These are phyloP conservation scores for Drosophila jambulina DNA, from an alignment of 1,140 invertebrate species.

Conservation along the genomic window DNA sequence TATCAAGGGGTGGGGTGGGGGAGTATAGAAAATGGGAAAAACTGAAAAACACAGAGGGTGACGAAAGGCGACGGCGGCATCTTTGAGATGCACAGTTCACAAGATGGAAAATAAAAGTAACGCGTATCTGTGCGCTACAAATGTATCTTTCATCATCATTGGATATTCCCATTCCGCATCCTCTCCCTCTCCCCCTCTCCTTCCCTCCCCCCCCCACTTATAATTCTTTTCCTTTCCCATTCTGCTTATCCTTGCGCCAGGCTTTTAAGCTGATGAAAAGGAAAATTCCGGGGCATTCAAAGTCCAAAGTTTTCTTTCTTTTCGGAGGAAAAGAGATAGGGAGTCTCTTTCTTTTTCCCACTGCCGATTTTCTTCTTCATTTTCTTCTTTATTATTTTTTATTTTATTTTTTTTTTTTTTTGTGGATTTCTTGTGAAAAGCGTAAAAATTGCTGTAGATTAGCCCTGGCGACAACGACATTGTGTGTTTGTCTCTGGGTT, in stretches of 20 bases:
- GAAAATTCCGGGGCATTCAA: conserved; percentile 57
- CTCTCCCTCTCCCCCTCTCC: background rate
- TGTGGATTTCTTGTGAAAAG: conserved; percentile 51
- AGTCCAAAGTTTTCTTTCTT: conserved; percentile 42
- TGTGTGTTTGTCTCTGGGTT: conserved; percentile 36
- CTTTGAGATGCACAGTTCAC: conserved; percentile 41
- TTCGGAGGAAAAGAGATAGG: background rate
- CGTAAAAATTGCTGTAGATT: conserved; percentile 65
- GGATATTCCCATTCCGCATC: background rate
- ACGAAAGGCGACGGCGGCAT: conserved; percentile 27
- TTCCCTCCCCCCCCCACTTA: conserved; percentile 14
- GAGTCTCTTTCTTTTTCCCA: background rate
- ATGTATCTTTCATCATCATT: conserved; percentile 63
- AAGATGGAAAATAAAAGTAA: conserved; percentile 33
- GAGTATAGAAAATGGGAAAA: background rate
- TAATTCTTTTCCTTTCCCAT: conserved; percentile 47
- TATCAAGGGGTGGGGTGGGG: background rate
- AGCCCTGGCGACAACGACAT: conserved; percentile 48
- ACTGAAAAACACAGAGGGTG: conserved; percentile 4
- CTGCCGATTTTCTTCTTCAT: conserved; percentile 12
- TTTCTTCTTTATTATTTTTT: conserved; percentile 8
- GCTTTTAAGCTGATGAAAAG: conserved; percentile 77
- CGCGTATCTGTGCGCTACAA: conserved; percentile 55
- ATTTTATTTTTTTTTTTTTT: conserved; percentile 11
- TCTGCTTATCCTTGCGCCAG: conserved; percentile 31